These are phyloP conservation scores for Ianthella basta DNA, from an alignment of 37 sponge, comb jelly and placozoan species.

Conservation along the genomic window DNA sequence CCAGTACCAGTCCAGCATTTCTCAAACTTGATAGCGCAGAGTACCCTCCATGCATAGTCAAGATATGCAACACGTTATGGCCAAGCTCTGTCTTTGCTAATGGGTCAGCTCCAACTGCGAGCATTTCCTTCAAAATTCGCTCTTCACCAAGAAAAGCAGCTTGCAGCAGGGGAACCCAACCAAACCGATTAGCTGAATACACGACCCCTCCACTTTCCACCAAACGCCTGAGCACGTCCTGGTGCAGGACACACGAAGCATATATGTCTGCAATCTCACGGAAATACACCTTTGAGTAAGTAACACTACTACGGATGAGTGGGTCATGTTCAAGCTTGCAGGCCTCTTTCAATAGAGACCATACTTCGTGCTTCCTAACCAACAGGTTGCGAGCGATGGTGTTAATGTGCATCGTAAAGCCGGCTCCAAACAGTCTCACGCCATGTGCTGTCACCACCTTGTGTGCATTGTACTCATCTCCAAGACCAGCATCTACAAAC, in stretches of 20 bases:
- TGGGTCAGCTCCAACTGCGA: conserved; percentile 52
- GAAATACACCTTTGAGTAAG: conserved; percentile 8
- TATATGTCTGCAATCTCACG: conserved; percentile 38
- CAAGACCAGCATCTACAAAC: conserved; percentile 63
- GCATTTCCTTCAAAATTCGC: conserved; percentile 43
- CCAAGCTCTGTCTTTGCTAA: conserved; percentile 57
- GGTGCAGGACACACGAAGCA: conserved; percentile 41
- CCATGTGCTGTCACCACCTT: conserved; percentile 80
- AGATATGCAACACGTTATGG: conserved; percentile 78
- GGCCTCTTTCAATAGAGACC: conserved; percentile 64
- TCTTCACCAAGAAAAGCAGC: conserved; percentile 55
- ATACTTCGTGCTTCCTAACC: conserved; percentile 41
- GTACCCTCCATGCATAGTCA: conserved; percentile 73
- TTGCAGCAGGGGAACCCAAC: conserved; percentile 82
- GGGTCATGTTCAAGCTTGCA: conserved; percentile 43
- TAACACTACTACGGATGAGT: background rate
- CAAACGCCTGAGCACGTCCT: conserved; percentile 42
- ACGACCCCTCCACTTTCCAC: conserved; percentile 64
- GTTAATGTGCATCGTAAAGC: conserved; percentile 67
- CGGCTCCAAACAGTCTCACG: conserved; percentile 70
- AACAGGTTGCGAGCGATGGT: conserved; percentile 67
- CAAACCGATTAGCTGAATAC: conserved; percentile 83
- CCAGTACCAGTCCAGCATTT: conserved; percentile 51
- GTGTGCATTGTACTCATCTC: conserved; percentile 62
- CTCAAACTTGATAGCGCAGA: conserved; percentile 48